phyloP scores from a whole-genome alignment of 2,888 invertebrate species.

The Nomada ruficornis region DNA sequence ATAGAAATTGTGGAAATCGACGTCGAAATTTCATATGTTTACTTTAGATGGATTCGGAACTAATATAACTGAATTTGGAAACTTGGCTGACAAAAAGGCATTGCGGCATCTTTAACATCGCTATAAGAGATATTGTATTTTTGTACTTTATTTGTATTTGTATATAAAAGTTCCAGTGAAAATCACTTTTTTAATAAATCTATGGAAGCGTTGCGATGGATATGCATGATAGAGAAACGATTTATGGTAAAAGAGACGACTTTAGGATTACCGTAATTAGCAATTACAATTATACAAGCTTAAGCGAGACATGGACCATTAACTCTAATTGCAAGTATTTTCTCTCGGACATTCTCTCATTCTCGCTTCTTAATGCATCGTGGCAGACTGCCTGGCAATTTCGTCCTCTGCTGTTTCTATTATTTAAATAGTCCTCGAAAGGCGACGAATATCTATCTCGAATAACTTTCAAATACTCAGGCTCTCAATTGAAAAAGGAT shows the following conservation, averaged over 20 bases:
- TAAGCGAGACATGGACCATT: slow-evolving; percentile 26
- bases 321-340: slow-evolving; percentile 43
- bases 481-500: neutral
- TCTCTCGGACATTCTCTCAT: slow-evolving; percentile 28
- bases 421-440: slow-evolving; percentile 22
- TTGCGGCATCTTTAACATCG: too few relatives aligned
- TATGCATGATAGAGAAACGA: neutral
- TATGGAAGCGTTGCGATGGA: neutral
- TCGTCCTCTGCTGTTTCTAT: slow-evolving; percentile 4
- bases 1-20: too few relatives aligned
- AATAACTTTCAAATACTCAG: neutral
- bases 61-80: too few relatives aligned
- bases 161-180: too few relatives aligned
- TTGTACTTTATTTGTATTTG: too few relatives aligned
- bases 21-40: too few relatives aligned
- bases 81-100: too few relatives aligned
- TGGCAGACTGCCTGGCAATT: slow-evolving; percentile 19
- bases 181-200: neutral
- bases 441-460: neutral
- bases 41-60: too few relatives aligned
- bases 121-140: too few relatives aligned
- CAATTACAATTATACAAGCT: slow-evolving; percentile 42
- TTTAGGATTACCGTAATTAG: slow-evolving; percentile 29
- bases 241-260: slow-evolving; percentile 3
- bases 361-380: slow-evolving; percentile 31